Evolutionary conservation across 2,113 vertebrate genomes (phyloP).

Genomic region (Microcebus jonahi): DNA sequence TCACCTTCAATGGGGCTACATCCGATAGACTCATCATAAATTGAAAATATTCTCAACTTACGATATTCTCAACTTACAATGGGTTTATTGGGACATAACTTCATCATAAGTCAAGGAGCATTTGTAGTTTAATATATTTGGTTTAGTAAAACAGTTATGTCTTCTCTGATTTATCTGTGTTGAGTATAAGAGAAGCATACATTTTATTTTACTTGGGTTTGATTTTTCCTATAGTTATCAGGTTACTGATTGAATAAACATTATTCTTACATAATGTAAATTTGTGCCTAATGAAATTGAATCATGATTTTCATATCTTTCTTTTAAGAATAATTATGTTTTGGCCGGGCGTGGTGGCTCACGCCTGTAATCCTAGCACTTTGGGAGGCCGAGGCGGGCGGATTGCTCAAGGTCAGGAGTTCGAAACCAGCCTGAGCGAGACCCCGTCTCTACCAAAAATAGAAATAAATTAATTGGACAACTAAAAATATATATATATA

Average conservation of each 20-base stretch:
- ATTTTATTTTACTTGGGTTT: conserved; percentile 45
- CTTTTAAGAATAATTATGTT: conserved; percentile 31
- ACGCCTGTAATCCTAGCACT: too few species aligned
- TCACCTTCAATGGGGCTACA: background rate
- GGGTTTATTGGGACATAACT: background rate
- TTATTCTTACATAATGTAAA: conserved; percentile 1
- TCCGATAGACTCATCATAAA: background rate
- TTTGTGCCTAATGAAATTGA: conserved; percentile 39
- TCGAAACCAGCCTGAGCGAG: too few species aligned
- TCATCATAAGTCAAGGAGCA: background rate
- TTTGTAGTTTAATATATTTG: background rate
- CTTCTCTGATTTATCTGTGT: conserved; percentile 35
- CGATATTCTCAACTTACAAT: background rate
- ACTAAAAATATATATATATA: too few species aligned
- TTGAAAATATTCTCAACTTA: background rate
- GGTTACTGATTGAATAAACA: conserved; percentile 50
- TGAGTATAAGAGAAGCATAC: conserved; percentile 21
- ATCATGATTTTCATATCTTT: conserved; percentile 39
- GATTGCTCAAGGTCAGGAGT: too few species aligned
- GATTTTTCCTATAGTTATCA: conserved; percentile 41
- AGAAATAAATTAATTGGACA: too few species aligned
- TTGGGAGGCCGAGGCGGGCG: too few species aligned
- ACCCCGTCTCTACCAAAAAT: too few species aligned
- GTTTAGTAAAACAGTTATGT: conserved; percentile 42
- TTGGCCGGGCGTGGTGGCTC: background rate